phyloP scores from a whole-genome alignment of 2,797 vertebrate genomes.

The Syngnathus rostellatus region DNA sequence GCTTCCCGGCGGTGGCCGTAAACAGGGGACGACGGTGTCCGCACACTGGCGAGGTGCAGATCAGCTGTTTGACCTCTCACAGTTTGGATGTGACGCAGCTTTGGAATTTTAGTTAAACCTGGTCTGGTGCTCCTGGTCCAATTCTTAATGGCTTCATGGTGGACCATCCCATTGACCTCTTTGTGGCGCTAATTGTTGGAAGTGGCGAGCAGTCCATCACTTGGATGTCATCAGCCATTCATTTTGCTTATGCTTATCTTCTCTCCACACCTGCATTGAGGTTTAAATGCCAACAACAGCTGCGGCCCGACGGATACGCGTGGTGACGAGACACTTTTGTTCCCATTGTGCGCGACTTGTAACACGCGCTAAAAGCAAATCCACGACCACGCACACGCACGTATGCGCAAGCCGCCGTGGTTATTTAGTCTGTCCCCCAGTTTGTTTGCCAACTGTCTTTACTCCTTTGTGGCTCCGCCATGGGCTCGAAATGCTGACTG shows the following conservation, averaged over 20 bases:
- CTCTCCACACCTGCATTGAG: slow-evolving; percentile 45
- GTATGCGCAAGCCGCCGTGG: slow-evolving; percentile 46
- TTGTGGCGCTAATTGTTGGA: not conserved
- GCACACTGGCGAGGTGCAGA: slow-evolving; percentile 13
- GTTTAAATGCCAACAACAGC: slow-evolving; percentile 56
- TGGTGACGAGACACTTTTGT: slow-evolving; percentile 60
- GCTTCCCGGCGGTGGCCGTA: slow-evolving; percentile 19
- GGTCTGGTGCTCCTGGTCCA: not conserved
- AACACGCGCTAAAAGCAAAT: slow-evolving; percentile 27
- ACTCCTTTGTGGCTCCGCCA: slow-evolving; percentile 53
- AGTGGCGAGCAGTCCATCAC: not conserved
- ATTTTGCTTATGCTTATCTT: slow-evolving; percentile 15
- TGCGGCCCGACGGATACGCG: slow-evolving; percentile 42
- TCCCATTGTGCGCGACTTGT: slow-evolving; percentile 58
- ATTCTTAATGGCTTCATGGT: no score
- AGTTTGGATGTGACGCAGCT: not conserved
- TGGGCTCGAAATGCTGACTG: slow-evolving; percentile 51
- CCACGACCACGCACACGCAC: slow-evolving; percentile 26
- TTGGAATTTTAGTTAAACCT: not conserved
- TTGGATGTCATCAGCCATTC: not conserved
- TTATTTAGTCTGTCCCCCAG: slow-evolving; percentile 66
- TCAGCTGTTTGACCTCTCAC: not conserved
- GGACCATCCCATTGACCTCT: not conserved
- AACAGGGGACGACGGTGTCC: slow-evolving; percentile 40
- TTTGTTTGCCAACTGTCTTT: slow-evolving; percentile 65